Evolutionary conservation across 2,113 vertebrate species (phyloP).

Genomic region (Varanus salvator): DNA sequence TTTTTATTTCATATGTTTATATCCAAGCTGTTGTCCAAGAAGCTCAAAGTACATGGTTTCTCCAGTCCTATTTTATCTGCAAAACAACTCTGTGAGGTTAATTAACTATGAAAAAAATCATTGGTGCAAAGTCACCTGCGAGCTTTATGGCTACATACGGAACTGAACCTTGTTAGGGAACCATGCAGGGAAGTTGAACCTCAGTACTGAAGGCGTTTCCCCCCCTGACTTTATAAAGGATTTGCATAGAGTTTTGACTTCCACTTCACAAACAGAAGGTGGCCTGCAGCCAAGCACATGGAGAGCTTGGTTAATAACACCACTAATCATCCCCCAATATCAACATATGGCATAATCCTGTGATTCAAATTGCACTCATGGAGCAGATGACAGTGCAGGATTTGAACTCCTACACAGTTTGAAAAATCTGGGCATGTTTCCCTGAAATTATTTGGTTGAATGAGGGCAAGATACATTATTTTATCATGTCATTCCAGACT

Average conservation of each 20-base stretch:
- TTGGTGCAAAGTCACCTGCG: background rate
- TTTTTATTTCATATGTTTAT: background rate
- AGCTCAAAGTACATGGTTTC: background rate
- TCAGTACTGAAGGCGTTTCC: background rate
- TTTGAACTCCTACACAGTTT: slow-evolving; percentile 7
- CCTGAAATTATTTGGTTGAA: slow-evolving; percentile 2
- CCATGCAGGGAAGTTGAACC: no score
- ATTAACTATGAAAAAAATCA: background rate
- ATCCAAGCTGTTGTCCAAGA: background rate
- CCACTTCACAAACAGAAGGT: background rate
- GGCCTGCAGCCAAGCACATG: background rate
- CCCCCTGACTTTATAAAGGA: background rate
- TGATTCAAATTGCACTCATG: slow-evolving; percentile 24
- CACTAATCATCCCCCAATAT: background rate
- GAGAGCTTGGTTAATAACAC: background rate
- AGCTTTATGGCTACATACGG: background rate
- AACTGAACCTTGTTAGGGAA: background rate
- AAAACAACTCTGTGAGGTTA: background rate
- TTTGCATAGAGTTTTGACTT: background rate
- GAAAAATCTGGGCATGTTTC: slow-evolving; percentile 6
- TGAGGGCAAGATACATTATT: background rate
- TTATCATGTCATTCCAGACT: background rate
- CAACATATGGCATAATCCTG: slow-evolving; percentile 11
- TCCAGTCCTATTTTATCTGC: background rate
- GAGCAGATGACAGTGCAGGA: slow-evolving; percentile 2